Base-by-base conservation (phyloP, 1,140 invertebrate species). In the Charaxes varanes region DNA sequence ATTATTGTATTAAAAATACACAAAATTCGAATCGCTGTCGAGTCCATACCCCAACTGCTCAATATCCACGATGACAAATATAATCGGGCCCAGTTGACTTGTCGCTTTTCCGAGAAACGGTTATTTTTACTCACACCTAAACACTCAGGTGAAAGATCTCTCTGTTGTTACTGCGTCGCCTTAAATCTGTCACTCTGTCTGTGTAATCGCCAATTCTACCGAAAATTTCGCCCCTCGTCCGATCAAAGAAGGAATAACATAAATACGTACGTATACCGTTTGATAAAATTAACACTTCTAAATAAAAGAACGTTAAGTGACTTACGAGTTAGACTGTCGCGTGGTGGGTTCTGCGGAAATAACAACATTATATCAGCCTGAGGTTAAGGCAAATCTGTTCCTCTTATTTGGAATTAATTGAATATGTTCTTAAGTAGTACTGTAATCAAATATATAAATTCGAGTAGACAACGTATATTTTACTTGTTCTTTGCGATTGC, bases 61-160 rank as follows among this genome's bases (percentile, higher is more conserved):
- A 49, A 56, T 62, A 68, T 66, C 58, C 69, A 53, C 60, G 74
- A 72, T 74, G 74, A 80, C 74, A 80, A 80, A 80, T 74, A 77
- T 80, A 80, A 80, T 80, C 72, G 76, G n/a, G 59, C 53, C 62
- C 58, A 57, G 45, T 70, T 60, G 68, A 74, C 62, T 78, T 72
- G 70, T 65, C 69, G 71, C 63, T 72, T 65, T 72, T 79, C 74
- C 47, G 60, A 68, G 74, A 79, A 79, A 60, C 53, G 54, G 55
- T 62, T 79, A 77, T 79, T 74, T 79, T 77, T 69, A 77, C 61
- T 61, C 67, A 68, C 71, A 67, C 59, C 69, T 74, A 77, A 79
- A 79, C 70, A 72, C 54, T 77, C 70, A 79, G 74, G 74, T 79
- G 74, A 77, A 70, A 74, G 69, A 79, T 72, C 53, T 77, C 74